These are phyloP conservation scores for Carabus problematicus DNA, from an alignment of 2,888 invertebrate genomes.

Conservation along the genomic window DNA sequence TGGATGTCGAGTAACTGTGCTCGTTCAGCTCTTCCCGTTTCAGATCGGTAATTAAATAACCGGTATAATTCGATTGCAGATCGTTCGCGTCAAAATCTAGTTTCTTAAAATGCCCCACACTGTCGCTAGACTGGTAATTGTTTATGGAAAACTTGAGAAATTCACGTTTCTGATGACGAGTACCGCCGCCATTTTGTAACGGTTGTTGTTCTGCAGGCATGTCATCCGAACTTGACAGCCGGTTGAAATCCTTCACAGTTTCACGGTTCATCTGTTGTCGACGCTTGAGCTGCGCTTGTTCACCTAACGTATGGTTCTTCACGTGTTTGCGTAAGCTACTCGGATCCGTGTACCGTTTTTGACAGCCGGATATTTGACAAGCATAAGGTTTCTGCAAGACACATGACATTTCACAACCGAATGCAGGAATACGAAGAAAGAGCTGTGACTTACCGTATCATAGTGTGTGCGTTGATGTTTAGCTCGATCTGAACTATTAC, in stretches of 20 bases:
- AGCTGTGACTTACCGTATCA: conserved; percentile 81
- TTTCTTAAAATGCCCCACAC: conserved; percentile 22
- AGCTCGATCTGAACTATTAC: conserved; percentile 97
- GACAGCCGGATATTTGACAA: conserved; percentile 86
- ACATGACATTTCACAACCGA: background rate
- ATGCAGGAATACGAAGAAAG: conserved; percentile 1
- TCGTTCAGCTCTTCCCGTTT: conserved; percentile 5
- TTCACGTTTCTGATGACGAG: conserved; percentile 4
- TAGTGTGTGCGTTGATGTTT: conserved; percentile 99
- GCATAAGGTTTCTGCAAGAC: conserved; percentile 86
- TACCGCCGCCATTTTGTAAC: background rate
- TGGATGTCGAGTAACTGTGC: conserved; percentile 24
- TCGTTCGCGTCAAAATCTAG: conserved; percentile 12
- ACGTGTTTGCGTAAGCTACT: conserved; percentile 93
- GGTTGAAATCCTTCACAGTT: background rate
- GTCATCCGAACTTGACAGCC: background rate
- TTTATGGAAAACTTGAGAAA: conserved; percentile 21
- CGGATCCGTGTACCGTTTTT: conserved; percentile 93
- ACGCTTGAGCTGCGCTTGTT: conserved; percentile 56
- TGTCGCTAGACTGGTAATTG: background rate
- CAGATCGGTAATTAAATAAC: conserved; percentile 4
- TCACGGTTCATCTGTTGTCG: conserved; percentile 25
- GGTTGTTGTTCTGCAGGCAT: conserved; percentile 8
- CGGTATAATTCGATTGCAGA: background rate
- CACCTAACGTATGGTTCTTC: conserved; percentile 72